A percentile compares a stretch with the other conserved stretches of the same genome.
Conservation (phyloP, 2,888 invertebrate species). For the Rhamnusium bicolor region DNA sequence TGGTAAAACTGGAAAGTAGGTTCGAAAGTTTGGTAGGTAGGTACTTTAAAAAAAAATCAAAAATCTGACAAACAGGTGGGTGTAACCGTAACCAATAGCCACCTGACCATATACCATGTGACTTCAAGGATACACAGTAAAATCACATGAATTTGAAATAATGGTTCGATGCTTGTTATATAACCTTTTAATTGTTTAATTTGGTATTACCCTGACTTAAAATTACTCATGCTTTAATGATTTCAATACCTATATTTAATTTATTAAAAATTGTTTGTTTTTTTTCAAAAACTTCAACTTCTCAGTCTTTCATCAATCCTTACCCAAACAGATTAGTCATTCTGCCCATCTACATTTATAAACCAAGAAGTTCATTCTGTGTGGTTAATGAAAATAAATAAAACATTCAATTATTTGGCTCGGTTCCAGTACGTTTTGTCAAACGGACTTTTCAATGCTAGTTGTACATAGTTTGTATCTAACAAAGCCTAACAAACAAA, state of each 20-base stretch:
- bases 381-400: slow-evolving; percentile 45
- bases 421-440: slow-evolving; percentile 24
- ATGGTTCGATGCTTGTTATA: slow-evolving; percentile 38
- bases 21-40: neutral
- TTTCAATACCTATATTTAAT: neutral
- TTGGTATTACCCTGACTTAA: slow-evolving; percentile 15
- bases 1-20: neutral
- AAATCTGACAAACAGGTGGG: slow-evolving; percentile 60
- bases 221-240: slow-evolving; percentile 1
- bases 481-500: neutral
- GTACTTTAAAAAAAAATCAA: neutral
- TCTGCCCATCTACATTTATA: slow-evolving; percentile 2
- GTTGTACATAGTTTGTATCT: slow-evolving; percentile 8
- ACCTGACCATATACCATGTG: slow-evolving; percentile 65
- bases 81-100: slow-evolving; percentile 56
- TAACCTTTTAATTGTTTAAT: slow-evolving; percentile 36
- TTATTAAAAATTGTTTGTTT: neutral
- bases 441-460: slow-evolving; percentile 23
- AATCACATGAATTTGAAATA: slow-evolving; percentile 58
- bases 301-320: neutral
- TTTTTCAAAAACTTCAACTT: neutral
- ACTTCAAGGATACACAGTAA: slow-evolving; percentile 62
- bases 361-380: slow-evolving; percentile 29
- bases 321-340: slow-evolving; percentile 52
- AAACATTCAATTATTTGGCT: slow-evolving; percentile 35